Base-by-base conservation (phyloP, 2,888 invertebrate genomes). In the Rotaria macrura region DNA sequence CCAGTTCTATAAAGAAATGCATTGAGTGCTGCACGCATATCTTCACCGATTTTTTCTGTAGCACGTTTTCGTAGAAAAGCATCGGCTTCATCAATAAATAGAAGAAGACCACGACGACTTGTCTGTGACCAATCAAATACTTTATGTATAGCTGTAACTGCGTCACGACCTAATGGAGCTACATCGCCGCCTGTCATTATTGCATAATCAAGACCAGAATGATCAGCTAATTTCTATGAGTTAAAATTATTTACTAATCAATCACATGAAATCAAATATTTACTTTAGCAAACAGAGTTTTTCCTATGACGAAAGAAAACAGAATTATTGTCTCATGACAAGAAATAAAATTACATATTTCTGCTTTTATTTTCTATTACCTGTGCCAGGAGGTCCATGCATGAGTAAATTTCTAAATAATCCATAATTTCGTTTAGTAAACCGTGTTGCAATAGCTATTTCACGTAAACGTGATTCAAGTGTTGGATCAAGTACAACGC, bases 51-150 rank as follows among this genome's bases (percentile, higher is more conserved):
- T 87, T 93, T 93, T 90, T 97, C 96, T 90, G 90, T 91, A 87
- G 91, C 91, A 87, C 92, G 89, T 88, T 92, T 92, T 87, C 92
- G 89, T 52, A 99, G 92, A 90, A 99, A 99, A 0, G 99, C 98
- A 90, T 99, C 99, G 0, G 99, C 99, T 92, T 99, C 99, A 90
- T 99, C 99, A 87, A 99, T 95, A 91, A 99, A 99, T 14, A 99
- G 92, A 0, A 87, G 84, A 9, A 87, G 89, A 92, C 93, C 93
- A 87, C 91, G 90, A 23, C 91, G 88, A 87, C 92, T 92, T 43
- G 91, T 92, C 47, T 90, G 89, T 23, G 93, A 92, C 93, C 93
- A 93, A 89, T 93, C 92, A 89, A 93, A 93, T 52, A 98, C 96
- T 92, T 98, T 98, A 91, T 99, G 99, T 89, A 99, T 95, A 25